Base-by-base conservation (phyloP, 35 echinoderm and acorn worm genomes). In the Chiridota heheva region DNA sequence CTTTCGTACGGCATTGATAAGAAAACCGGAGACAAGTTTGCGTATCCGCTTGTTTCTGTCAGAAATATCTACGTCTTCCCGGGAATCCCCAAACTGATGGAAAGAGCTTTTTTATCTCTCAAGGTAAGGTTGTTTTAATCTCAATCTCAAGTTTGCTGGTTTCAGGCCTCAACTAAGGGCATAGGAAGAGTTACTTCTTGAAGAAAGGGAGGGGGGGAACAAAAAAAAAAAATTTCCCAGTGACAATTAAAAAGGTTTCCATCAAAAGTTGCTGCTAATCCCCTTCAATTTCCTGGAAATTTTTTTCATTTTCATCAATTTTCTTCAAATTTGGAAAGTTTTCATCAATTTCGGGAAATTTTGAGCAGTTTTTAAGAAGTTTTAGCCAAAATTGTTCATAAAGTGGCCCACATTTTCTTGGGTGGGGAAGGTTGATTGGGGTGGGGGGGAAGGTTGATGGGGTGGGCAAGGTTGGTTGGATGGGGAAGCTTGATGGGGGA, bases 61-160 rank as follows among this genome's bases (percentile, higher is more conserved):
- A 42, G 58, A 8, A 97, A 97, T 73, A 89, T 97, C 7, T 83
- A 83, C 33, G 61, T 97, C 44, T 97, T 97, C 45, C 93, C 93
- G 22, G 93, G 93, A 40, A 91, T 97, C 47, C 93, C 93, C 47
- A 87, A 86, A 37, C 58, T 91, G 7, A 35, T 97, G 42, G 73
- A 87, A 51, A 82, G 72, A 39, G 88, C 83, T 60, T 97, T 97
- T 67, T 42, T 39, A 4, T 91, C 89, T 27, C 76, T 97, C 36
- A 87, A 91, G 93, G 93, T 97, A 73, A 84, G 20, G 40, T 17
- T 15, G 17, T 30, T 22, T 40, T 63, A 40, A 72, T 66, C 49
- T 17, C 15, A 55, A 55, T 55, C 49, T 55, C 1, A 55, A 55
- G 49, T 55, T 1, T 15, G 24, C 15, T 55, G 24, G 15, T 17